Evolutionary conservation across 2,888 invertebrate genomes (phyloP).

Genomic region (Lottia scabra): DNA sequence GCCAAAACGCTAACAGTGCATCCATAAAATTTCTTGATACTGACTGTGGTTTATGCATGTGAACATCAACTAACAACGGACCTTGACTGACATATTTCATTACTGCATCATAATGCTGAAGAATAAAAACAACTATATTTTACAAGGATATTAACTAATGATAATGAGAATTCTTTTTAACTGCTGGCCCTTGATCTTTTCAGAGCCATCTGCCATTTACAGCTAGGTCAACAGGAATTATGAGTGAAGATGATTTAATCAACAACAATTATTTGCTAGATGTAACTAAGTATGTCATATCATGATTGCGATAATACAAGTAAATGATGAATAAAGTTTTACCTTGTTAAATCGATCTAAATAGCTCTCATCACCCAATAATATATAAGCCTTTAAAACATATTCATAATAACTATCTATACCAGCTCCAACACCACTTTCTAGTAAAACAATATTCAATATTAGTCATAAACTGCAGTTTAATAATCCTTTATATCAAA

Average conservation of each 20-base stretch:
- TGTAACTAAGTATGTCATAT: too few relatives aligned
- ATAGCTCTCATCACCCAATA: conserved; percentile 91
- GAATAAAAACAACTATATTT: conserved; percentile 33
- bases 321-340: not conserved
- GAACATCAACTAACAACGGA: conserved; percentile 93
- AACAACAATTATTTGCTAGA: too few relatives aligned
- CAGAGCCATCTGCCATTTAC: too few relatives aligned
- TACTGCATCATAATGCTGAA: conserved; percentile 92
- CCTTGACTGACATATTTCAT: conserved; percentile 98
- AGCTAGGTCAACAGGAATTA: too few relatives aligned
- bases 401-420: conserved; percentile 99
- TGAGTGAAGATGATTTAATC: too few relatives aligned
- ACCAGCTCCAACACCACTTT: conserved; percentile 98
- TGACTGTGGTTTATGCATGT: conserved; percentile 94
- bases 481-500: too few relatives aligned
- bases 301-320: too few relatives aligned
- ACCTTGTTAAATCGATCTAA: conserved; percentile 87
- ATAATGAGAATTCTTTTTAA: too few relatives aligned
- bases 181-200: too few relatives aligned
- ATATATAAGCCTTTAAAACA: conserved; percentile 95
- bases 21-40: conserved; percentile 98
- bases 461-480: not conserved
- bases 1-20: conserved; percentile 97
- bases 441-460: conserved; percentile 68
- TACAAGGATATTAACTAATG: too few relatives aligned